Evolutionary conservation across 2,888 invertebrate genomes (phyloP).

Genomic region (Chromoteleia sp.): DNA sequence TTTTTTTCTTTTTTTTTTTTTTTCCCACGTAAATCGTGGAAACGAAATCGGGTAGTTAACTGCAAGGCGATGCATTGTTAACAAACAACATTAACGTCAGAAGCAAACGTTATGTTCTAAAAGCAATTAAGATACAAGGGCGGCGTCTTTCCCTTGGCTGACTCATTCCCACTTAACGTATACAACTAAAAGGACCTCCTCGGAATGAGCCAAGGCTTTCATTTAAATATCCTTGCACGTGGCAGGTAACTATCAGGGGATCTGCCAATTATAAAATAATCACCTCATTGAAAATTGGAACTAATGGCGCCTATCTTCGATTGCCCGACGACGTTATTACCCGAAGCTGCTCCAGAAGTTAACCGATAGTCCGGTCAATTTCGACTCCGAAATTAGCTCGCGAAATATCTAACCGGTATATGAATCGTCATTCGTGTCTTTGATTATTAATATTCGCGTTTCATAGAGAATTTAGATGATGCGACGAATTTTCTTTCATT

Average conservation of each 20-base stretch:
- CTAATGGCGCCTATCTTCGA: slow-evolving; percentile 40
- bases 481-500: not conserved
- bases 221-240: slow-evolving; percentile 69
- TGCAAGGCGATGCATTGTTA: slow-evolving; percentile 74
- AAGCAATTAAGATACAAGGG: slow-evolving; percentile 77
- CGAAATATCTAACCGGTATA: slow-evolving; percentile 14
- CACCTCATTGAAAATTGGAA: slow-evolving; percentile 64
- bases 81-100: slow-evolving; percentile 77
- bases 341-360: slow-evolving; percentile 17
- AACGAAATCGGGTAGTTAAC: slow-evolving; percentile 47
- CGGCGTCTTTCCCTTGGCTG: slow-evolving; percentile 67
- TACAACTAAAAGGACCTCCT: slow-evolving; percentile 56
- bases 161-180: slow-evolving; percentile 66
- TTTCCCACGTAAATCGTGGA: slow-evolving; percentile 13
- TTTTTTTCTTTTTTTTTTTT: too few species aligned
- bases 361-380: slow-evolving; percentile 17
- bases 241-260: slow-evolving; percentile 67
- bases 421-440: not conserved
- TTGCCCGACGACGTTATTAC: slow-evolving; percentile 39
- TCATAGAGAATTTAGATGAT: not conserved
- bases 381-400: slow-evolving; percentile 6
- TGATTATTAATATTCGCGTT: slow-evolving; percentile 1
- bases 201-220: slow-evolving; percentile 66
- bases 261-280: slow-evolving; percentile 67
- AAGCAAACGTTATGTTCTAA: slow-evolving; percentile 69